Evolutionary conservation across 2,113 vertebrate genomes (phyloP).

Genomic region (Ictalurus furcatus): DNA sequence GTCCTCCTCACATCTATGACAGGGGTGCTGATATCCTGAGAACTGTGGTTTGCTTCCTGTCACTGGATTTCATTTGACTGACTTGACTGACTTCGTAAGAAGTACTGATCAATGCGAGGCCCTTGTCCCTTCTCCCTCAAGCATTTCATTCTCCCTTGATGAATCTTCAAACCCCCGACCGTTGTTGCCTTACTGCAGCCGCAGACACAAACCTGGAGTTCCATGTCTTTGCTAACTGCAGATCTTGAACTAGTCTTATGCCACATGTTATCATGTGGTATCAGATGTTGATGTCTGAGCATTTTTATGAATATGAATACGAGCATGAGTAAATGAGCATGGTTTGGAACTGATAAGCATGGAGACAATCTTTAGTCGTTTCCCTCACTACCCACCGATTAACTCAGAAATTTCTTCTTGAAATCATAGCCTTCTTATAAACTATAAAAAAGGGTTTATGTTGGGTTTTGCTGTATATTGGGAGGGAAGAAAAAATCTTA

Average conservation of each 20-base stretch:
- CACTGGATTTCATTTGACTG: no score
- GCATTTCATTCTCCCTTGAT: no score
- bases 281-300: neutral
- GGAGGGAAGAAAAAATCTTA: conserved; percentile 11
- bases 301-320: neutral
- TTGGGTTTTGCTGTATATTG: neutral
- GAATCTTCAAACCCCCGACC: no score
- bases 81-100: no score
- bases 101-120: no score
- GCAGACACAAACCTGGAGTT: no score
- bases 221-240: no score
- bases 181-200: no score
- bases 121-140: no score
- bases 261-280: neutral
- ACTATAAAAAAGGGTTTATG: conserved; percentile 29
- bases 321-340: neutral
- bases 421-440: conserved; percentile 5
- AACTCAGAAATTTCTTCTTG: conserved; percentile 46
- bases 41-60: no score
- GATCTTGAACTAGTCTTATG: neutral
- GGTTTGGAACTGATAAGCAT: neutral
- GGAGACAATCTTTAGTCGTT: conserved; percentile 38
- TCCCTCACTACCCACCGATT: conserved; percentile 45
- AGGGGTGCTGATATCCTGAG: no score
- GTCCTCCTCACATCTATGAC: no score